A percentile compares a stretch with the other conserved stretches of the same genome.
These are phyloP conservation scores for Heterodera filipjevi DNA, from an alignment of 2,888 invertebrate species.

Conservation along the genomic window DNA sequence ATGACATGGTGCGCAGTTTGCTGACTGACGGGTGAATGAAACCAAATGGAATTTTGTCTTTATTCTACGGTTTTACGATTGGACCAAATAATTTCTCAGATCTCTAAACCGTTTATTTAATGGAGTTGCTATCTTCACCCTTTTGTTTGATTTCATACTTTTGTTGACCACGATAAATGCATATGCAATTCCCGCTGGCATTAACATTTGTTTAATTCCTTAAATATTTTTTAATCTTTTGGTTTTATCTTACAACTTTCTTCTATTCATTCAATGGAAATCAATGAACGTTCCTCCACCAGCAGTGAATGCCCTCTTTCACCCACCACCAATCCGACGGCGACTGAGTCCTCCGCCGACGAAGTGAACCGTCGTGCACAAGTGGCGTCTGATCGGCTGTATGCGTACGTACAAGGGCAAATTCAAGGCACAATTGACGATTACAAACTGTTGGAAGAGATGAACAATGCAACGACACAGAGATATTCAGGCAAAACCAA, in stretches of 20 bases:
- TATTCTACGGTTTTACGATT: not conserved
- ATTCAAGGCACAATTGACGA: slow-evolving; percentile 75
- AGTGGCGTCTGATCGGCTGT: not conserved
- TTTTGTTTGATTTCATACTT: too few species aligned
- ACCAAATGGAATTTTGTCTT: not conserved
- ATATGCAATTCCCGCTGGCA: too few species aligned
- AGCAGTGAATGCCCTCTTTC: slow-evolving; percentile 54
- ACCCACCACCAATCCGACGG: slow-evolving; percentile 52
- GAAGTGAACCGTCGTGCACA: slow-evolving; percentile 12
- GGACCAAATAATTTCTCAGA: not conserved
- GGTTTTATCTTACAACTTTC: too few species aligned
- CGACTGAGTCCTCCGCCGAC: slow-evolving; percentile 69
- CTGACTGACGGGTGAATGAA: not conserved
- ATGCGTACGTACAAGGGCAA: slow-evolving; percentile 25
- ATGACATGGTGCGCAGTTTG: not conserved
- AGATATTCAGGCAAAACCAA: slow-evolving; percentile 71
- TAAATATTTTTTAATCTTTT: too few species aligned
- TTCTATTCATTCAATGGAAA: slow-evolving; percentile 43
- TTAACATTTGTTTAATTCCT: too few species aligned
- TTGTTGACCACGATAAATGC: too few species aligned
- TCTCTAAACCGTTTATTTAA: not conserved
- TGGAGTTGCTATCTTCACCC: too few species aligned
- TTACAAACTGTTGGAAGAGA: slow-evolving; percentile 87
- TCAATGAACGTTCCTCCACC: slow-evolving; percentile 60
- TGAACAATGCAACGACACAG: slow-evolving; percentile 85